Conservation (phyloP, 2,888 invertebrate species). For the Andrena chrysosceles region DNA sequence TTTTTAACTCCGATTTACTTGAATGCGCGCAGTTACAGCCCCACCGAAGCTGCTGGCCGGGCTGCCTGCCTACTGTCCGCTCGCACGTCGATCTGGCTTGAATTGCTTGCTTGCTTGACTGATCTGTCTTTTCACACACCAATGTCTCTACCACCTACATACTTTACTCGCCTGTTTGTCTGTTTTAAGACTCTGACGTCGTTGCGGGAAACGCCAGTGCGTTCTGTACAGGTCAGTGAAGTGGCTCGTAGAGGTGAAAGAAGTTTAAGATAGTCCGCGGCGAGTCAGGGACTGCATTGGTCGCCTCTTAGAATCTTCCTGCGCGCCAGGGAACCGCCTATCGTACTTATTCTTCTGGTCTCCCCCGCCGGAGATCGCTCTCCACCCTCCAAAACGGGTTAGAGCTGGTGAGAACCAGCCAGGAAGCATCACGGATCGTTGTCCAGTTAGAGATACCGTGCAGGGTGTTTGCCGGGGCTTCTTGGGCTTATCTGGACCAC, state of each 20-base stretch:
- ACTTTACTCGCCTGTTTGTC: not conserved
- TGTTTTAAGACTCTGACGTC: not conserved
- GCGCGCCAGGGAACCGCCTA: conserved; percentile 13
- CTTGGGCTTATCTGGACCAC: not conserved
- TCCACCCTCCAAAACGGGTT: not conserved
- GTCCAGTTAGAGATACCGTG: not conserved
- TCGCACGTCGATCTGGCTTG: conserved; percentile 32
- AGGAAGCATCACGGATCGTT: not conserved
- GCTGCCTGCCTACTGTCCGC: conserved; percentile 19
- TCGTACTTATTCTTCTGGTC: conserved; percentile 1
- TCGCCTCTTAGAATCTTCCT: conserved; percentile 4
- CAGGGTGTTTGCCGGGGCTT: conserved; percentile 36
- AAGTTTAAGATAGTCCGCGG: not conserved
- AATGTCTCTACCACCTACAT: conserved; percentile 3
- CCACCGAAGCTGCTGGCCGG: not conserved
- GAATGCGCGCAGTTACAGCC: not conserved
- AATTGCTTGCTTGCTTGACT: conserved; percentile 44
- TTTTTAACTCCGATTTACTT: not conserved
- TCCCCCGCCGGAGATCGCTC: not conserved
- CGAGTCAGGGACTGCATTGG: not conserved
- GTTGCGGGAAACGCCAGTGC: not conserved
- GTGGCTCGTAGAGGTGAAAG: not conserved
- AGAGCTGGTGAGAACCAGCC: not conserved
- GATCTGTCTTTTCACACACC: conserved; percentile 13
- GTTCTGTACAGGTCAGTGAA: not conserved